Base-by-base conservation (phyloP, 2,888 invertebrate genomes). In the Amphipyra berbera region DNA sequence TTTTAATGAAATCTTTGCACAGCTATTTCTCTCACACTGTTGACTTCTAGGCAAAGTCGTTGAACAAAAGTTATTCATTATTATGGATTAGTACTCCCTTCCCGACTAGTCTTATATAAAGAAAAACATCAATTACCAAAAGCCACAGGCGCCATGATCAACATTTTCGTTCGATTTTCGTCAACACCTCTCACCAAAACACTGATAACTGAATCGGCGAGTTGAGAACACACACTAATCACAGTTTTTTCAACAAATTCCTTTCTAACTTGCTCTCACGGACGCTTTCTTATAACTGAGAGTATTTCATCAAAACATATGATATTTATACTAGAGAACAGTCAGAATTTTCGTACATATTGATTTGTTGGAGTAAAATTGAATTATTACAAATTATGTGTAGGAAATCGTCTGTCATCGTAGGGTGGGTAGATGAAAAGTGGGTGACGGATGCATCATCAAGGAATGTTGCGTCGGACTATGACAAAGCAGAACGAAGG, bases 101-200 rank as follows among this genome's bases (percentile, higher is more conserved):
- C n/a, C n/a, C n/a, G n/a, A n/a, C n/a, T n/a, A n/a, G n/a, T n/a
- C n/a, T n/a, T n/a, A n/a, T n/a, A n/a, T n/a, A n/a, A 9, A 58
- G 27, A 1, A 13, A 33, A 38, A n/a, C 47, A 53, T 21, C 21
- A 2, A 21, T 73, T 75, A 79, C 79, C 79, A 48, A 76, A 75
- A 61, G 70, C 52, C 15, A 76, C 52, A 2, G 79, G 79, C 12
- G 79, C 66, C 77, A 78, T 78, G 35, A 80, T 58, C 41, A 76
- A 64, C 78, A 78, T 79, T 47, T 65, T 76, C 49, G 40, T 52
- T 54, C 15, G 44, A 45, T 56, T 56, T 33, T 60, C 41, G 44
- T 71, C 47, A 70, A 58, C 45, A 56, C 7, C 15, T 14, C 41
- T 38, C 64, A 62, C 73, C 30, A 53, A 54, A 63, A 62, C 65